Base-by-base conservation (phyloP, 2,888 invertebrate genomes). In the Falcaria lacertinaria region DNA sequence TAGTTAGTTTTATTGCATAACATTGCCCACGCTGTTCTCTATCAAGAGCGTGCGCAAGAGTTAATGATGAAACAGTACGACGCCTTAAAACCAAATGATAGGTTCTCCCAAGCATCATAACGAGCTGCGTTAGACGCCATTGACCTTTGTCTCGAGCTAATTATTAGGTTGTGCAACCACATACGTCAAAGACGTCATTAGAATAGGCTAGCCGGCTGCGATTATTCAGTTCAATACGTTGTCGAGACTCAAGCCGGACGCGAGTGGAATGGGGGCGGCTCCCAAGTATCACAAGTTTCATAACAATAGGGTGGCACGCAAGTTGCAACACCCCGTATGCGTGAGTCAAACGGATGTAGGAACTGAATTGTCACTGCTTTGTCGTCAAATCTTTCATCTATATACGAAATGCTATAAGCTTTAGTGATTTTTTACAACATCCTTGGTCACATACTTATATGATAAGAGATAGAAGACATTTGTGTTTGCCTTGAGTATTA, bases 201-300 rank as follows among this genome's bases (percentile, higher is more conserved):
- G 69, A 72, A 77, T 74, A 71, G 64, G 61, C 58, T 64, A 58
- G 55, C 59, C 66, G 57, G 45, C 48, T 58, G 48, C 55, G 56
- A 67, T 78, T 78, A 74, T 74, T 69, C 69, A 69, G 68, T 50
- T 44, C 54, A 60, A 61, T 56, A 48, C 52, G 44, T 48, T 41
- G 54, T 55, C 61, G 57, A 57, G 19, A 50, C 72, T 55, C 61
- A 56, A 57, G 19, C 50, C 72, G 66, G 71, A 74, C 74, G 70
- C 71, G 63, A 49, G 34, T 35, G 49, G 68, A 75, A 74, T 78
- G 79, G 64, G 77, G 71, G 64, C 78, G 77, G 72, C 64, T 63
- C 68, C 64, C 54, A 59, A 44, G 50, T 55, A 75, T n/a, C n/a
- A n/a, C n/a, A n/a, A n/a, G n/a, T 84, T 83, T 81, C 82, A 72